phyloP scores from a whole-genome alignment of 2,888 invertebrate genomes.

The Clanis bilineata region DNA sequence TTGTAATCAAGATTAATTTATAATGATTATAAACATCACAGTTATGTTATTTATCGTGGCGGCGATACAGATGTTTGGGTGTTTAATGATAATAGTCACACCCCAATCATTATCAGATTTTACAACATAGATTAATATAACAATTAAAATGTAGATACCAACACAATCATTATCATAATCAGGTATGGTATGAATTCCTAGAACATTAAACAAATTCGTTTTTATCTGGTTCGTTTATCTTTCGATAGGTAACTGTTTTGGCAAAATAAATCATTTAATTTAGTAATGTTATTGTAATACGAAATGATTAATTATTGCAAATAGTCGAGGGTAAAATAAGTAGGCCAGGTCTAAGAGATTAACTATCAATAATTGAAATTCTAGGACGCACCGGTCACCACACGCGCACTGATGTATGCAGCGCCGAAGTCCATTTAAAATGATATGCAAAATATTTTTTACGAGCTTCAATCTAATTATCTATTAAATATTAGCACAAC shows the following conservation, averaged over 20 bases:
- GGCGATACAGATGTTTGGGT: not conserved
- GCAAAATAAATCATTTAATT: not conserved
- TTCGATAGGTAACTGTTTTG: not conserved
- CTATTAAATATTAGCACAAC: not conserved
- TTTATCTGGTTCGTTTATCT: not conserved
- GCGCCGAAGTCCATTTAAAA: not conserved
- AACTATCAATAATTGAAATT: constrained; percentile 30
- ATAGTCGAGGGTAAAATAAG: not conserved
- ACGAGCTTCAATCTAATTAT: not conserved
- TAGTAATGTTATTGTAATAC: not conserved
- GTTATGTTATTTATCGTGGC: not conserved
- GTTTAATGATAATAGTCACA: constrained; percentile 2
- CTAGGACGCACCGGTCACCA: constrained; percentile 35
- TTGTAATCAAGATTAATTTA: not conserved
- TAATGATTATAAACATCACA: not conserved
- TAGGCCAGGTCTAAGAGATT: constrained; percentile 5
- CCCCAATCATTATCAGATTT: not conserved
- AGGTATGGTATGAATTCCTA: not conserved
- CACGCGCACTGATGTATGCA: too few relatives aligned
- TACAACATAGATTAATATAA: too few relatives aligned
- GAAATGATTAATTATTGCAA: not conserved
- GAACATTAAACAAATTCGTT: not conserved
- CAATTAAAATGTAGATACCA: not conserved
- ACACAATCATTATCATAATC: not conserved
- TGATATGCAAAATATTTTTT: not conserved